These are phyloP conservation scores for Microcebus lehilahytsara DNA, from an alignment of 2,113 vertebrate genomes.

Conservation along the genomic window DNA sequence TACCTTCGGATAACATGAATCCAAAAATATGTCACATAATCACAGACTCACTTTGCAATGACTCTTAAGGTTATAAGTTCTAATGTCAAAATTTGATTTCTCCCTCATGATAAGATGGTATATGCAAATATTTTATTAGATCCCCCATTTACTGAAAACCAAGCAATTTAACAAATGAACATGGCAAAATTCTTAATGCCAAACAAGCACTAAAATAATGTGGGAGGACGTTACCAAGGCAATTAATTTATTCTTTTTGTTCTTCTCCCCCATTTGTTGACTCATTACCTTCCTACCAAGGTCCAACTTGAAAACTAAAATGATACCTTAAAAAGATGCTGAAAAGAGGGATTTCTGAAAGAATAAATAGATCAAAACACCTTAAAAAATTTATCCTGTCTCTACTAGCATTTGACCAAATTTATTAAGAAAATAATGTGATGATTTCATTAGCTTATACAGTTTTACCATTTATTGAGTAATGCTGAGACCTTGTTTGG, in stretches of 20 bases:
- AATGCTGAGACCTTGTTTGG: not conserved
- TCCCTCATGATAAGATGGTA: not conserved
- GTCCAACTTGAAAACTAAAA: not conserved
- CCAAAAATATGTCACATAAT: not conserved
- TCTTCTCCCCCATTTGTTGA: not conserved
- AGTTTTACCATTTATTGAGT: not conserved
- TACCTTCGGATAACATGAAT: not conserved
- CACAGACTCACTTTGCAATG: not conserved
- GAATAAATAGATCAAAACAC: not conserved
- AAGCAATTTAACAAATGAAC: not conserved
- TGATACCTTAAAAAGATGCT: not conserved
- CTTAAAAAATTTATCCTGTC: not conserved
- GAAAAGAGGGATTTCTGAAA: not conserved
- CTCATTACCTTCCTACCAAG: not conserved
- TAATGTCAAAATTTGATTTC: not conserved
- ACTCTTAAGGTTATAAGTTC: not conserved
- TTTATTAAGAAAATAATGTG: not conserved
- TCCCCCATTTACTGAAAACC: not conserved
- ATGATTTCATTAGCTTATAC: not conserved
- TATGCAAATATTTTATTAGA: not conserved
- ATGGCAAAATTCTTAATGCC: not conserved
- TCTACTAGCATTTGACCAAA: not conserved
- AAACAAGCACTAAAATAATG: not conserved
- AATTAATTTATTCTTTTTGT: not conserved
- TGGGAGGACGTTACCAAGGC: not conserved